Percentiles rank a stretch among this genome's conserved stretches.
These are phyloP conservation scores for Cynopterus sphinx DNA, from an alignment of 2,797 vertebrate species.

Conservation along the genomic window DNA sequence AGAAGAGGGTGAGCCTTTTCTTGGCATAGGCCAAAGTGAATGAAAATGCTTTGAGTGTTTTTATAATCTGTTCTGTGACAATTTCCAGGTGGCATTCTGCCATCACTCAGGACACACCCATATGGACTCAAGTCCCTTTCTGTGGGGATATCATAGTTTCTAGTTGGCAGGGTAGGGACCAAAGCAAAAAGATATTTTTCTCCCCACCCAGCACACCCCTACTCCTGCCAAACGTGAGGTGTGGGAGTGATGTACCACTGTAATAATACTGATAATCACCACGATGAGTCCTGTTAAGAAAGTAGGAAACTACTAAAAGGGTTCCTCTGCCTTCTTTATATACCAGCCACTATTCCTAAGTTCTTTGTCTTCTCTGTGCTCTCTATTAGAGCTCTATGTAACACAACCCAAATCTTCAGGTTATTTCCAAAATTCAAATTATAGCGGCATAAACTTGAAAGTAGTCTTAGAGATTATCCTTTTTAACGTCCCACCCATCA, in stretches of 20 bases:
- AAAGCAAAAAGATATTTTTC: conserved; percentile 4
- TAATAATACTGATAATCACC: neutral
- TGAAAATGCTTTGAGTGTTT: conserved; percentile 63
- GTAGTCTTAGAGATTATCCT: neutral
- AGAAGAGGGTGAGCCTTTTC: conserved; percentile 55
- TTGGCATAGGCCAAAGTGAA: conserved; percentile 64
- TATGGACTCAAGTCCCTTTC: neutral
- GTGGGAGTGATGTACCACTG: neutral
- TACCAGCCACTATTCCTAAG: neutral
- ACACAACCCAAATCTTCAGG: neutral
- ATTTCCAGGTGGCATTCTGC: conserved; percentile 70
- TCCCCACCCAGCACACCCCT: neutral
- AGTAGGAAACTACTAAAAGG: neutral
- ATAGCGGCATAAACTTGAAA: neutral
- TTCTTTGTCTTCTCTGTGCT: neutral
- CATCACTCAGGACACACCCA: conserved; percentile 49
- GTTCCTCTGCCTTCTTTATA: neutral
- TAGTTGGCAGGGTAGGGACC: conserved; percentile 3
- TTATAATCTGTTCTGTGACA: conserved; percentile 50
- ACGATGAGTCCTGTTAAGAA: neutral
- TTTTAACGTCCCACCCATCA: neutral
- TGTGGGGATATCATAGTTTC: conserved; percentile 3
- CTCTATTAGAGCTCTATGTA: neutral
- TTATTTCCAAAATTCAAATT: neutral
- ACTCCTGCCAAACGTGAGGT: neutral